Percentiles rank a stretch among this genome's conserved stretches.
These are phyloP conservation scores for Cheirogaleus major DNA, from an alignment of 2,797 vertebrate genomes.

Conservation along the genomic window DNA sequence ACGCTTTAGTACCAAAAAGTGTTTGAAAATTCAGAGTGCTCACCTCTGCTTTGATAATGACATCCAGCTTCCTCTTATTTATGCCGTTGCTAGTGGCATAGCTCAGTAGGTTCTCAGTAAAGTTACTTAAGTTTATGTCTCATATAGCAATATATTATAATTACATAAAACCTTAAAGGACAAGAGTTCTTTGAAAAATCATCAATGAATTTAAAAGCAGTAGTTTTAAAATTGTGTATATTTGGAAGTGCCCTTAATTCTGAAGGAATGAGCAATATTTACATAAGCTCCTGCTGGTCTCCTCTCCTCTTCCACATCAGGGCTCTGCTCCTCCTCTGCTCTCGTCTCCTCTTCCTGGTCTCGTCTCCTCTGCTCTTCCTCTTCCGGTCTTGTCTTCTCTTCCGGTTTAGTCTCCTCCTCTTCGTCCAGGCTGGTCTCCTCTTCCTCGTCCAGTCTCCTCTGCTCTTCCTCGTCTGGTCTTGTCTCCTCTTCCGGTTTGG, in stretches of 20 bases:
- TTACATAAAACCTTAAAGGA: neutral
- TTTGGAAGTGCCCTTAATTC: slow-evolving; percentile 12
- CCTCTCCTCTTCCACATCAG: too few relatives aligned
- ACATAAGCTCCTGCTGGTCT: neutral
- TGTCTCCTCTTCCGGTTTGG: too few relatives aligned
- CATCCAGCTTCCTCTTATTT: neutral
- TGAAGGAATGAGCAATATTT: neutral
- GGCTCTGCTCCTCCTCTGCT: too few relatives aligned
- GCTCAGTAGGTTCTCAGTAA: neutral
- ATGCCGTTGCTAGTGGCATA: neutral
- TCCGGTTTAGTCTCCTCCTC: too few relatives aligned
- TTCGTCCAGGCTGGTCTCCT: too few relatives aligned
- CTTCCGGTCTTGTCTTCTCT: too few relatives aligned
- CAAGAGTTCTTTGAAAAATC: slow-evolving; percentile 29
- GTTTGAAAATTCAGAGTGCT: neutral
- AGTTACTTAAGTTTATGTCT: neutral
- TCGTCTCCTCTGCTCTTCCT: too few relatives aligned
- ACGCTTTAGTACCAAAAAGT: neutral
- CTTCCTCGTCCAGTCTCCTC: too few relatives aligned
- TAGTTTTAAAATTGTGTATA: neutral
- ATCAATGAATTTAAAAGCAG: slow-evolving; percentile 10
- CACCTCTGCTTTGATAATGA: neutral
- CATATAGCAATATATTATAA: neutral
- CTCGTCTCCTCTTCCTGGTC: too few relatives aligned
- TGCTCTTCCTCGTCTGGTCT: too few relatives aligned